A percentile compares a stretch with the other conserved stretches of the same genome.
These are phyloP conservation scores for Hycleus cichorii DNA, from an alignment of 1,140 invertebrate species.

Conservation along the genomic window DNA sequence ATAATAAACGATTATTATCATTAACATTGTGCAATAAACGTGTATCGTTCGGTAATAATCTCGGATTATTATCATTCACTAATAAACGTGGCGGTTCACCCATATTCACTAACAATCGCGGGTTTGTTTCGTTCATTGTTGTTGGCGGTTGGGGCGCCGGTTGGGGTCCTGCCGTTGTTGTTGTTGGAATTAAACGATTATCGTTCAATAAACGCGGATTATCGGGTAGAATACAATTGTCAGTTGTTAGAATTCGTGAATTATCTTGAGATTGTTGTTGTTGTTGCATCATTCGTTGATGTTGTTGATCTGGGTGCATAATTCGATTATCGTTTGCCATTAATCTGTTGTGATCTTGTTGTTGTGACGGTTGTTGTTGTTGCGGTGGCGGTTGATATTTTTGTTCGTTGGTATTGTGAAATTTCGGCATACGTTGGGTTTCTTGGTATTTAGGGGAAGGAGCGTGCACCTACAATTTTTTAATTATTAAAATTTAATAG, in stretches of 20 bases:
- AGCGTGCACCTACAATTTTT: slow-evolving; percentile 25
- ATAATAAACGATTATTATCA: slow-evolving; percentile 24
- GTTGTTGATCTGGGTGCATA: slow-evolving; percentile 25
- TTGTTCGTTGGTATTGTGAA: slow-evolving; percentile 17
- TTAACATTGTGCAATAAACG: slow-evolving; percentile 30
- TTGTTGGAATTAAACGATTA: slow-evolving; percentile 26
- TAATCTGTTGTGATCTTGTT: slow-evolving; percentile 11
- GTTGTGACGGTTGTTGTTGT: slow-evolving; percentile 11
- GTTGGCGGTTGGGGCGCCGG: slow-evolving; percentile 19
- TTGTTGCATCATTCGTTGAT: slow-evolving; percentile 23
- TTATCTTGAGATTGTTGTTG: slow-evolving; percentile 16
- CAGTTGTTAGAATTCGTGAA: slow-evolving; percentile 23
- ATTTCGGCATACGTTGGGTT: slow-evolving; percentile 16
- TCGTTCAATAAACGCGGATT: slow-evolving; percentile 26
- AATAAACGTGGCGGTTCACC: slow-evolving; percentile 31
- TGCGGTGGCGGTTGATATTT: slow-evolving; percentile 19
- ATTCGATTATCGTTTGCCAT: slow-evolving; percentile 23
- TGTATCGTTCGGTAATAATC: slow-evolving; percentile 32
- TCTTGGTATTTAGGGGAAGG: slow-evolving; percentile 32
- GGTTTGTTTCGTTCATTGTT: slow-evolving; percentile 20
- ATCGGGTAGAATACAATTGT: slow-evolving; percentile 31
- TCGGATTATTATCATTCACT: slow-evolving; percentile 32
- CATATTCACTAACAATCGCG: slow-evolving; percentile 32
- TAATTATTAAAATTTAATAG: background rate
- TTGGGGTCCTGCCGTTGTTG: slow-evolving; percentile 16